phyloP scores from a whole-genome alignment of 1,140 invertebrate species.

The Conus ventricosus region DNA sequence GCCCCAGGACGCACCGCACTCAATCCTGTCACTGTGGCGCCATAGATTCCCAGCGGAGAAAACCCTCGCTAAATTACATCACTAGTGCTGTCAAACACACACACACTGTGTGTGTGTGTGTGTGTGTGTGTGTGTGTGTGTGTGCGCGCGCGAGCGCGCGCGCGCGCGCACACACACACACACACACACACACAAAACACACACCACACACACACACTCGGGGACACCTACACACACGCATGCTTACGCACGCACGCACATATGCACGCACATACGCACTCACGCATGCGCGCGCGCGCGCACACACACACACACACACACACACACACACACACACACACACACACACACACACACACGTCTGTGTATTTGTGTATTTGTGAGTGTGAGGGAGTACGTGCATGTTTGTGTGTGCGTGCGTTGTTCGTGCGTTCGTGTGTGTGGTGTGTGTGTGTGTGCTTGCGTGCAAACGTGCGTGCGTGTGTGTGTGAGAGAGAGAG shows the following conservation, averaged over 20 bases:
- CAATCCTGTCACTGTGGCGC: too few relatives aligned
- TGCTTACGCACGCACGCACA: neutral
- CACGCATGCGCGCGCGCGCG: too few relatives aligned
- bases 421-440: neutral
- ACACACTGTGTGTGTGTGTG: too few relatives aligned
- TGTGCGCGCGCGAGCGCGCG: too few relatives aligned
- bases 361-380: neutral
- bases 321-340: too few relatives aligned
- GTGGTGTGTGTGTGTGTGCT: neutral
- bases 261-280: neutral
- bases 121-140: too few relatives aligned
- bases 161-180: neutral
- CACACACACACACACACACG: neutral
- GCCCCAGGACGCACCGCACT: too few relatives aligned
- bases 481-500: neutral
- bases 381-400: neutral
- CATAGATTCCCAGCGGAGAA: too few relatives aligned
- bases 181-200: slow-evolving; percentile 4
- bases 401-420: neutral
- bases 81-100: too few relatives aligned
- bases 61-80: too few relatives aligned
- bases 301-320: too few relatives aligned
- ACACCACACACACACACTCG: neutral
- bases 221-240: neutral
- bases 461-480: neutral